These are phyloP conservation scores for Varanus komodoensis DNA, from an alignment of 2,113 vertebrate genomes.

Conservation along the genomic window DNA sequence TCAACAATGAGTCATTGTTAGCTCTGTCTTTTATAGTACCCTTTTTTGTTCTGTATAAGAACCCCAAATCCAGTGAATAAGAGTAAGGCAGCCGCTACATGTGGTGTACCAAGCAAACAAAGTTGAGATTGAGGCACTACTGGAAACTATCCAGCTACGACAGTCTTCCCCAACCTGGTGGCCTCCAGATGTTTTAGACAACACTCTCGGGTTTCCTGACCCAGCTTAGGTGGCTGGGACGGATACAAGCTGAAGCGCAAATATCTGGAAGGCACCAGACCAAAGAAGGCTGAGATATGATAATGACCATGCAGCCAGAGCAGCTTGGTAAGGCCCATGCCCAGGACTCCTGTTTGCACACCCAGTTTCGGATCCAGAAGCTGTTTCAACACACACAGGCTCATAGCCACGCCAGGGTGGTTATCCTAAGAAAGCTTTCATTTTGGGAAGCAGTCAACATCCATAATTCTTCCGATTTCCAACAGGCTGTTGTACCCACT, in stretches of 20 bases:
- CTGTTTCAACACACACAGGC: background rate
- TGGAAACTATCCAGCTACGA: background rate
- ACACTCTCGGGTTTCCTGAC: too few relatives aligned
- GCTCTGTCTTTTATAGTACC: background rate
- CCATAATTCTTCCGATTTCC: background rate
- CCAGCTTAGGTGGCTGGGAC: too few relatives aligned
- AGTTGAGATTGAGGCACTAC: background rate
- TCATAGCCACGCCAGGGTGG: background rate
- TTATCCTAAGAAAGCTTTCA: background rate
- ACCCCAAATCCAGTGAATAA: background rate
- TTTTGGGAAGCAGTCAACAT: background rate
- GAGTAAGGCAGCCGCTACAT: background rate
- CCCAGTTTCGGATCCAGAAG: background rate
- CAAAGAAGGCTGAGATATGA: too few relatives aligned
- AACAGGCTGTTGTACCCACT: background rate
- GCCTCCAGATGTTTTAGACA: too few relatives aligned
- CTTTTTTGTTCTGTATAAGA: background rate
- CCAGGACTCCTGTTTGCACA: background rate
- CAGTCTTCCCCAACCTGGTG: too few relatives aligned
- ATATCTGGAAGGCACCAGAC: too few relatives aligned
- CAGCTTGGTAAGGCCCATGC: background rate
- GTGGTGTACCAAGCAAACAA: background rate
- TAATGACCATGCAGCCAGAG: background rate
- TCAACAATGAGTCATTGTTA: background rate
- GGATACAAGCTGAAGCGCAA: too few relatives aligned